These are phyloP conservation scores for Hippocampus kuda DNA, from an alignment of 2,797 vertebrate species.

Conservation along the genomic window DNA sequence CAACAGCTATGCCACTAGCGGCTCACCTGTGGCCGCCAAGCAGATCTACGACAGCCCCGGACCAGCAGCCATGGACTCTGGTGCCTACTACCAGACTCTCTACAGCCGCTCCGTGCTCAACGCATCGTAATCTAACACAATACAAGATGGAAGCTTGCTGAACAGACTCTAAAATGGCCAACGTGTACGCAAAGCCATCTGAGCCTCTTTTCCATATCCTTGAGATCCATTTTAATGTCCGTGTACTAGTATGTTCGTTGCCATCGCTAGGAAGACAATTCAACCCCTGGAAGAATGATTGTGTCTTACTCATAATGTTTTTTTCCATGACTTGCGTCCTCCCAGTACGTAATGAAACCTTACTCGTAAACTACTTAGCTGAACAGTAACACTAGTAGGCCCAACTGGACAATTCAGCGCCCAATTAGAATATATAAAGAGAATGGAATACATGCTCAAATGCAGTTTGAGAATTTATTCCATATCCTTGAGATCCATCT, in stretches of 20 bases:
- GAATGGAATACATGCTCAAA: no score
- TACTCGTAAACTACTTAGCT: not conserved
- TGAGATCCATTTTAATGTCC: not conserved
- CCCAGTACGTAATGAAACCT: not conserved
- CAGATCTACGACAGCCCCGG: slow-evolving; percentile 70
- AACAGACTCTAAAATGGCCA: slow-evolving; percentile 29
- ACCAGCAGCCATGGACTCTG: slow-evolving; percentile 66
- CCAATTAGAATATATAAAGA: no score
- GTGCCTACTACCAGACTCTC: slow-evolving; percentile 77
- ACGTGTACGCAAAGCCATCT: slow-evolving; percentile 25
- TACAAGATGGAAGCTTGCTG: not conserved
- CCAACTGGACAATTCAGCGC: no score
- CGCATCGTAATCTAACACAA: slow-evolving; percentile 68
- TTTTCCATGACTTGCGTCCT: not conserved
- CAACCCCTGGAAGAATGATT: not conserved
- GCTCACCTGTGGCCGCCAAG: slow-evolving; percentile 63
- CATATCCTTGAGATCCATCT: no score
- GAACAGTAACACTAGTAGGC: no score
- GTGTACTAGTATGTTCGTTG: not conserved
- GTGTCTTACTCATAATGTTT: not conserved
- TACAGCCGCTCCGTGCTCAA: slow-evolving; percentile 83
- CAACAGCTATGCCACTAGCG: slow-evolving; percentile 59
- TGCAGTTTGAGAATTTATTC: no score
- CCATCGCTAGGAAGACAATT: no score
- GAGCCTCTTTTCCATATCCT: slow-evolving; percentile 1